Percentiles rank a stretch among this genome's conserved stretches.
Conservation (phyloP, 2,797 vertebrate species). For the Odontamblyopus rebecca region DNA sequence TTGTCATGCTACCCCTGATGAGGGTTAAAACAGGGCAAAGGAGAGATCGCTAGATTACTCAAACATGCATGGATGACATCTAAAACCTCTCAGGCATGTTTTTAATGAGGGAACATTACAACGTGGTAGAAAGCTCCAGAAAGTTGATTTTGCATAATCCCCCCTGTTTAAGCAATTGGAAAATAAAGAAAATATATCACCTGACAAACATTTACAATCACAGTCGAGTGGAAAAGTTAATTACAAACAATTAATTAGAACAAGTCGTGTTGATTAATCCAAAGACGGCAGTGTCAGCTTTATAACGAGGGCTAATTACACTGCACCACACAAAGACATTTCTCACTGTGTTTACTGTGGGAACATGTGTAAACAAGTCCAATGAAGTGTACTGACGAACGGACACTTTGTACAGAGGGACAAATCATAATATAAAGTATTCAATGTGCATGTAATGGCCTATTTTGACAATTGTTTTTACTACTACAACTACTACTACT, state of each 20-base stretch:
- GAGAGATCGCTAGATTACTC: too few species aligned
- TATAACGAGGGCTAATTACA: conserved; percentile 6
- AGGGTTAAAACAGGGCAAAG: too few species aligned
- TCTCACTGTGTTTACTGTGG: background rate
- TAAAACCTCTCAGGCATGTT: too few species aligned
- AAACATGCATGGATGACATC: too few species aligned
- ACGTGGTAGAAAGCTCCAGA: too few species aligned
- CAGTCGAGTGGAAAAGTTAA: background rate
- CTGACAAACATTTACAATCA: conserved; percentile 1
- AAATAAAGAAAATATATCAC: background rate
- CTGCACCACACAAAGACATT: background rate
- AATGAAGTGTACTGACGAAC: background rate
- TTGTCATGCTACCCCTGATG: too few species aligned
- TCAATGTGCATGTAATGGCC: too few species aligned
- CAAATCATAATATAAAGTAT: background rate
- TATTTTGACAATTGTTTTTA: too few species aligned
- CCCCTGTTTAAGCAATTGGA: background rate
- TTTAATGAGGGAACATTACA: too few species aligned
- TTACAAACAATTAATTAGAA: conserved; percentile 4
- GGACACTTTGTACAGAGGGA: background rate
- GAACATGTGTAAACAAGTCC: conserved; percentile 6
- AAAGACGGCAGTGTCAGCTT: background rate
- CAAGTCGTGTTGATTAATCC: background rate
- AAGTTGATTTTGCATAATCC: too few species aligned
- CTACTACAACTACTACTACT: too few species aligned